Evolutionary conservation across 2,888 invertebrate species (phyloP), one percentile per base, ranked within the genome.

Genomic region (Synergus gifuensis): DNA sequence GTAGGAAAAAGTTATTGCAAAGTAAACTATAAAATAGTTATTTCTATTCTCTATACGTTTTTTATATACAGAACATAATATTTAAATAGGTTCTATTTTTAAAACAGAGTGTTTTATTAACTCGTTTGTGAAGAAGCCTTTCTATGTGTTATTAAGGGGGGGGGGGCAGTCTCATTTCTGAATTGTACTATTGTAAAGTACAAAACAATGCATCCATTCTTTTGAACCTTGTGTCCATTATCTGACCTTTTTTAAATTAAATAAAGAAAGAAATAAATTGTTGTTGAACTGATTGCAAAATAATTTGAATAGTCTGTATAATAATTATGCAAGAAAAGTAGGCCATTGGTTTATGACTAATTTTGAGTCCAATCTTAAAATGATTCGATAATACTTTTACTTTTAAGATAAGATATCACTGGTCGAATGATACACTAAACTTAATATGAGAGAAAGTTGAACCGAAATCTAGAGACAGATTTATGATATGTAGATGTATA

Each of bases 361-460:
- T 69, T 69, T 69, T 36, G 11, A 11, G 69, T 36, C 67, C 67
- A 69, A 22, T 28, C 16, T 16, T 69, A 36, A 49, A 69, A 46
- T 16, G 69, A 69, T 69, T 69, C 69, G 16, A 69, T 69, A 69
- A 69, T 49, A 46, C 69, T 69, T 28, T 62, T 46, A 49, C 28
- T 49, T 69, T 69, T 49, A 16, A 49, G 69, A 69, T 69, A 69
- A 69, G 69, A 49, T 69, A 16, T n/a, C 46, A 69, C 46, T 14
- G 14, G 67, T 44, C 22, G 14, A 67, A 69, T 49, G 69, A 28
- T 14, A 67, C n/a, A 22, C 36, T 54, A 69, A 46, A 9, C 46
- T 69, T 4, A 69, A 28, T 28, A 28, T 28, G 69, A 69, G 69
- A 69, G 69, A 69, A 69, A 69, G 69, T 69, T 11, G 16, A 11